Base-by-base conservation (phyloP, 2,113 vertebrate genomes). In the Ochotona princeps region DNA sequence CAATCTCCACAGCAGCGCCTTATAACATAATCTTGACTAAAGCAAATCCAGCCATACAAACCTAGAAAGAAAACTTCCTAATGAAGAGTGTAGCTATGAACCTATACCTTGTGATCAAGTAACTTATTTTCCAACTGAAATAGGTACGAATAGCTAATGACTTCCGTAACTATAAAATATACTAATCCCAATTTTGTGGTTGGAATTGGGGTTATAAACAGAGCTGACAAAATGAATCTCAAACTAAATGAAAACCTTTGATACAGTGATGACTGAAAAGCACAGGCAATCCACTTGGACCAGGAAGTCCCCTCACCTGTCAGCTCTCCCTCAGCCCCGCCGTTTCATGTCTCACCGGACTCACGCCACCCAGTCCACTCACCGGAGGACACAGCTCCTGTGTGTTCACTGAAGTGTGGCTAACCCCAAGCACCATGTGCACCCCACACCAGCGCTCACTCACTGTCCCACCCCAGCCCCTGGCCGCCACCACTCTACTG, bases 181-280 rank as follows among this genome's bases (percentile, higher is more conserved):
- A 76, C 11, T 65, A 57, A 90, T 85, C 54, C 6, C 14, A 54
- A 57, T 26, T 66, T 54, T 60, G 13, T 82, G 8, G 32, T 9
- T 80, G 35, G 73, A 49, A 90, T 47, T 15, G 87, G 63, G 38
- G 23, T 88, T 78, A 94, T 10, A n/a, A 86, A 92, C 32, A 87
- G 28, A 54, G 25, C 3, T 60, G 44, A 47, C 89, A 63, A 92
- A 7, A 82, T 32, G 63, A 63, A 91, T 82, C 61, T 84, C 66
- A 91, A 82, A 66, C 30, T 38, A 69, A 73, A 81, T 30, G 7
- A 70, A 61, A 87, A 57, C 74, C 87, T 92, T 78, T 70, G 32
- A 84, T 32, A 47, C 0, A 83, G 5, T 8, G 84, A 78, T 61
- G 28, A 80, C 2, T 44, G 9, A 28, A 47, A n/a, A 21, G 44